Evolutionary conservation across 2,113 vertebrate species (phyloP).

Genomic region (Perca flavescens): DNA sequence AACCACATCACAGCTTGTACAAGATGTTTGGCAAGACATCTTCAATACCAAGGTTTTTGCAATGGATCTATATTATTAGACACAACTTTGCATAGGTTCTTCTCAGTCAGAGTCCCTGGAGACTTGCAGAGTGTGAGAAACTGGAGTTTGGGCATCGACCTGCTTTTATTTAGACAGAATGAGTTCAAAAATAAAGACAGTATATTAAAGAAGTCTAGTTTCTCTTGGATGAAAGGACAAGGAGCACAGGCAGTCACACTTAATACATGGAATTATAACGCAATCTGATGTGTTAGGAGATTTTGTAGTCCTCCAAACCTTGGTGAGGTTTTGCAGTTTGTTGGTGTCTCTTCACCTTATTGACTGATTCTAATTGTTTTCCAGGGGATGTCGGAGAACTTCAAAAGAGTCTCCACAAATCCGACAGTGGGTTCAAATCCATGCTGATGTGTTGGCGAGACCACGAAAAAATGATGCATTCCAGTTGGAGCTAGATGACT

Average conservation of each 20-base stretch:
- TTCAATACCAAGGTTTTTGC: conserved; percentile 30
- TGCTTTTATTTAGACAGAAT: conserved; percentile 84
- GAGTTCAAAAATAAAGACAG: conserved; percentile 74
- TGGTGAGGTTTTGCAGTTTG: neutral
- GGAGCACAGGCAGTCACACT: conserved; percentile 17
- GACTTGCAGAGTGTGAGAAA: conserved; percentile 55
- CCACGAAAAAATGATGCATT: conserved; percentile 22
- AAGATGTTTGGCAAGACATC: neutral
- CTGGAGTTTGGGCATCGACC: conserved; percentile 72
- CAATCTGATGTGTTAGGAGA: conserved; percentile 4
- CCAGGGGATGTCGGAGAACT: conserved; percentile 70
- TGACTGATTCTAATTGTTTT: conserved; percentile 28
- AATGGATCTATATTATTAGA: conserved; percentile 55
- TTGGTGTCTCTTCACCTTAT: neutral
- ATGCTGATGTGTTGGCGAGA: conserved; percentile 42
- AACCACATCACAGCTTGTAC: neutral
- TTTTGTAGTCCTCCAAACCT: neutral
- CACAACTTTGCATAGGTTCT: conserved; percentile 46
- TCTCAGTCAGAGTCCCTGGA: conserved; percentile 36
- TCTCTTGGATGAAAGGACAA: conserved; percentile 46
- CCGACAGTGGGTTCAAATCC: conserved; percentile 12
- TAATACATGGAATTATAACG: conserved; percentile 30
- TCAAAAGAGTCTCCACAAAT: conserved; percentile 43
- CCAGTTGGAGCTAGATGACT: conserved; percentile 53
- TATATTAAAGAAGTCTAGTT: conserved; percentile 48